Percentiles rank a stretch among this genome's conserved stretches.
phyloP scores from a whole-genome alignment of 2,797 vertebrate species.

The Tiaroga cobitis region DNA sequence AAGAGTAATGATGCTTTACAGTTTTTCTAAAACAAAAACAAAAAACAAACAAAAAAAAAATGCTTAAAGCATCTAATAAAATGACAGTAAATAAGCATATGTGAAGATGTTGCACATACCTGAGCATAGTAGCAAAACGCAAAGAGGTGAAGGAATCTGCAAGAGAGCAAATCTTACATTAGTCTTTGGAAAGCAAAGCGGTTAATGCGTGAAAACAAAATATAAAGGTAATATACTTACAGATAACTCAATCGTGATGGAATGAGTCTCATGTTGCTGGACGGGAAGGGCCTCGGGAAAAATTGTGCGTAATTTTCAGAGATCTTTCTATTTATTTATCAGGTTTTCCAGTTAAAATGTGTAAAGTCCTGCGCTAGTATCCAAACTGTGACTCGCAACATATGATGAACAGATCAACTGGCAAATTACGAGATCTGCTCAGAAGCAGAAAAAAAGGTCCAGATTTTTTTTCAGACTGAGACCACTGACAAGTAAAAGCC shows the following conservation, averaged over 20 bases:
- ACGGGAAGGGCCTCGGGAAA: slow-evolving; percentile 45
- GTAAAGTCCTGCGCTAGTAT: slow-evolving; percentile 49
- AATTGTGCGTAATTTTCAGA: slow-evolving; percentile 36
- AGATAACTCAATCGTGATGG: slow-evolving; percentile 78
- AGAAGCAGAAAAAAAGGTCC: slow-evolving; percentile 47
- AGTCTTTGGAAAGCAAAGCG: slow-evolving; percentile 25
- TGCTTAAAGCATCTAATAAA: neutral
- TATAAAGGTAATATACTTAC: slow-evolving; percentile 72
- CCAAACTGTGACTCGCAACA: slow-evolving; percentile 47
- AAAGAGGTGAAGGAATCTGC: slow-evolving; percentile 93
- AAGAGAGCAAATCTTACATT: slow-evolving; percentile 50
- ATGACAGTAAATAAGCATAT: neutral
- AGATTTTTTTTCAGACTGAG: slow-evolving; percentile 18
- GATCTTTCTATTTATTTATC: neutral
- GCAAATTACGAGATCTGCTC: slow-evolving; percentile 42
- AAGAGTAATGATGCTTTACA: neutral
- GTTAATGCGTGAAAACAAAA: neutral
- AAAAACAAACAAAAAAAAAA: neutral
- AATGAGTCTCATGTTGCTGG: slow-evolving; percentile 75
- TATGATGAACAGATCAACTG: slow-evolving; percentile 47
- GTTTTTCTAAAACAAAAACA: neutral
- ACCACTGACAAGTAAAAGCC: slow-evolving; percentile 46
- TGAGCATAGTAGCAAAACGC: slow-evolving; percentile 93
- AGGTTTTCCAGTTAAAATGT: slow-evolving; percentile 43
- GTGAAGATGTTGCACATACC: slow-evolving; percentile 78